Conservation (phyloP, 2,113 vertebrate genomes). For the Penelope pileata region DNA sequence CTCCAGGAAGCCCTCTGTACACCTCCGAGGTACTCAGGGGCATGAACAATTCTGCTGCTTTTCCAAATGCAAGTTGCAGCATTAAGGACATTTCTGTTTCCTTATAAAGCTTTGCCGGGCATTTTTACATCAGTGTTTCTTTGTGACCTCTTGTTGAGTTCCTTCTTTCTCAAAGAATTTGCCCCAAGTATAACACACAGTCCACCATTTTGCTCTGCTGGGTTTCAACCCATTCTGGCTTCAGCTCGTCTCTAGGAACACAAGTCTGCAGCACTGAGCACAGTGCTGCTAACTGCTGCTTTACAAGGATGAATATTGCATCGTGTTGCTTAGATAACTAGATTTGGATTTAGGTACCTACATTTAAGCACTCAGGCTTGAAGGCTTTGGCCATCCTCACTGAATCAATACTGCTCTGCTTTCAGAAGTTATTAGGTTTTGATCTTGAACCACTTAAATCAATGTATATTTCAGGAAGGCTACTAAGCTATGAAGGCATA, state of each 20-base stretch:
- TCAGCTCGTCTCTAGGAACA: neutral
- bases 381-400: conserved; percentile 27
- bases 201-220: neutral
- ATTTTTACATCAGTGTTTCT: neutral
- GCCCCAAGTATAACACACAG: neutral
- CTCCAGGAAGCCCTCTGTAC: neutral
- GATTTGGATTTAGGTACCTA: neutral
- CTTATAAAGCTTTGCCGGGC: neutral
- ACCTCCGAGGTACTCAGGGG: neutral
- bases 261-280: neutral
- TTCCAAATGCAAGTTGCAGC: neutral
- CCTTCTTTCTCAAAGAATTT: neutral
- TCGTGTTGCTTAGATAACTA: neutral
- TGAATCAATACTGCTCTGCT: conserved; percentile 43
- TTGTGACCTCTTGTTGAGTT: neutral
- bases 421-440: conserved; percentile 50
- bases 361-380: conserved; percentile 15
- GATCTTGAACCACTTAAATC: conserved; percentile 18
- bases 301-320: neutral
- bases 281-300: neutral
- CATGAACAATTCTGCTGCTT: neutral
- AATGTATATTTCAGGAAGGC: conserved; percentile 17
- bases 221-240: neutral
- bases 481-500: neutral
- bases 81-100: neutral